phyloP scores from a whole-genome alignment of 30 jellyfish, hydroid and myxozoan genomes.

The Pseudorhiza aurosa region DNA sequence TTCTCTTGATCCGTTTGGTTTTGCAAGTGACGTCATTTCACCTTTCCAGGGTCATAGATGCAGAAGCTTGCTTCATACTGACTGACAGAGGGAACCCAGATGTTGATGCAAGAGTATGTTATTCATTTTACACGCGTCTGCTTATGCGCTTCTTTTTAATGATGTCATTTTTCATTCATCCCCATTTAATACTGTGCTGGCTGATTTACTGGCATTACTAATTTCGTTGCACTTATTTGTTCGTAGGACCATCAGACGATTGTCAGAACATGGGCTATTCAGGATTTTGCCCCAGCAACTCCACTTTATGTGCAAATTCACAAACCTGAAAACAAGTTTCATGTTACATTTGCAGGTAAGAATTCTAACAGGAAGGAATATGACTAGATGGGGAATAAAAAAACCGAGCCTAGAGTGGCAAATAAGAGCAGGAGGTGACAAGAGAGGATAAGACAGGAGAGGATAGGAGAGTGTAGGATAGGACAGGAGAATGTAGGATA shows the following conservation, averaged over 20 bases:
- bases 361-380: too few relatives aligned
- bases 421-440: too few relatives aligned
- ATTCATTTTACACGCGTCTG: too few relatives aligned
- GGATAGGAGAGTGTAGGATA: too few relatives aligned
- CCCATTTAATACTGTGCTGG: background rate
- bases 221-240: too few relatives aligned
- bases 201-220: background rate
- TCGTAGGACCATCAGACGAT: constrained; percentile 74
- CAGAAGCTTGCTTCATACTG: constrained; percentile 71
- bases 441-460: too few relatives aligned
- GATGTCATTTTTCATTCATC: background rate
- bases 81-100: constrained; percentile 80
- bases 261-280: constrained; percentile 78
- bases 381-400: too few relatives aligned
- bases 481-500: too few relatives aligned
- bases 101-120: constrained; percentile 62
- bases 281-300: constrained; percentile 78
- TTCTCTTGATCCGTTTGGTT: too few relatives aligned
- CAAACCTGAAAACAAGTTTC: constrained; percentile 82
- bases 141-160: too few relatives aligned
- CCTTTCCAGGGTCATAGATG: constrained; percentile 70
- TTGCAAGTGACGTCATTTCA: too few relatives aligned
- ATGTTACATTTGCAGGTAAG: constrained; percentile 77
- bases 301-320: constrained; percentile 74
- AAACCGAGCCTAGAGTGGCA: too few relatives aligned